Conservation (phyloP, 2,113 vertebrate species). For the Typhlomys cinereus region DNA sequence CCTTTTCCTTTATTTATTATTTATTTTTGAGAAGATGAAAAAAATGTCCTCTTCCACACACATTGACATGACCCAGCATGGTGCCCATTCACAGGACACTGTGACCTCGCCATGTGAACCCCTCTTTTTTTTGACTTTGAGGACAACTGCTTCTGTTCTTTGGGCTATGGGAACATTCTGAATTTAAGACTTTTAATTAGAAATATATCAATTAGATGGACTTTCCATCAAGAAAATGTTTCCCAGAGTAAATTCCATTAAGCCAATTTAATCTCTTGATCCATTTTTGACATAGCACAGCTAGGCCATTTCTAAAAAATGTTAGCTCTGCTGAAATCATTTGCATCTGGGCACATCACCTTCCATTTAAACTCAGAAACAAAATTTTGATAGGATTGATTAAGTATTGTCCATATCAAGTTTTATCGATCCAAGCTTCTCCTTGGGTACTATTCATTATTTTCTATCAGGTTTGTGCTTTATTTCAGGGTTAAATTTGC, state of each 20-base stretch:
- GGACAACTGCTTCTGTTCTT: neutral
- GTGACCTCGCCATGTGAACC: neutral
- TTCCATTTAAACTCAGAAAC: slow-evolving; percentile 53
- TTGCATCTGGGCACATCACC: slow-evolving; percentile 53
- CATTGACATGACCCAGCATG: neutral
- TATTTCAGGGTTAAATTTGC: neutral
- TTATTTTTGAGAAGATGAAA: neutral
- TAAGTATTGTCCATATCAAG: slow-evolving; percentile 35
- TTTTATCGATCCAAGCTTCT: slow-evolving; percentile 31
- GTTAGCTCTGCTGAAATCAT: slow-evolving; percentile 48
- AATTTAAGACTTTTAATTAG: slow-evolving; percentile 62
- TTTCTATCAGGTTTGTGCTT: slow-evolving; percentile 22
- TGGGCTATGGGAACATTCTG: slow-evolving; percentile 34
- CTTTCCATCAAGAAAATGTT: slow-evolving; percentile 47
- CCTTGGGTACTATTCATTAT: neutral
- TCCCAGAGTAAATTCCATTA: slow-evolving; percentile 60
- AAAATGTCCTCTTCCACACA: neutral
- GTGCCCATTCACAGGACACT: neutral
- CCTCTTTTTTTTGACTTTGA: slow-evolving; percentile 29
- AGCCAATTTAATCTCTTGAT: slow-evolving; percentile 63
- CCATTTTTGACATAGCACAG: slow-evolving; percentile 30
- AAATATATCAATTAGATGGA: slow-evolving; percentile 44
- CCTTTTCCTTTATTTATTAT: neutral
- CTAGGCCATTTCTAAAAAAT: slow-evolving; percentile 63
- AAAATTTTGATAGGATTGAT: slow-evolving; percentile 52